Evolutionary conservation across 2,113 vertebrate species (phyloP), one percentile per base, ranked within the genome.

Genomic region (Misgurnus anguillicaudatus): DNA sequence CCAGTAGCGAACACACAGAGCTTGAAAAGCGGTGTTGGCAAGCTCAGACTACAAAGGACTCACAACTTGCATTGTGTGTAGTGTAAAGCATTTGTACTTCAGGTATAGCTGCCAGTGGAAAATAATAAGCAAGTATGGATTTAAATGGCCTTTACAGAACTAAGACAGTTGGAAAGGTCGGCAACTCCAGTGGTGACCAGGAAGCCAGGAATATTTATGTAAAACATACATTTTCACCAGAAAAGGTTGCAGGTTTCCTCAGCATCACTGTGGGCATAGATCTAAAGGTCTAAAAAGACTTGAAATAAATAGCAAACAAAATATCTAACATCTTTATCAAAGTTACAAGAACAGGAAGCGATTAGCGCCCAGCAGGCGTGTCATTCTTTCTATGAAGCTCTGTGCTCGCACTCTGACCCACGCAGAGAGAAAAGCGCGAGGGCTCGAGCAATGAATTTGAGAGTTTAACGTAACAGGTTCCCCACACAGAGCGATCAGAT

Each of bases 401-500:
- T 61, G 64, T 48, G 65, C 55, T 69, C 71, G 38, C 31, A 75
- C 74, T 62, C 64, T 62, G 64, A 75, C 63, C 72, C 71, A 80
- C 41, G 72, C 65, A 63, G 73, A 77, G 68, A 45, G 53, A 62
- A 77, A 83, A 80, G 67, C 42, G 42, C 55, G 42, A 45, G 24
- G 77, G 31, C 61, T 71, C 72, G 45, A 61, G 48, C 60, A 66
- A 65, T 48, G 41, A 66, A 60, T 62, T 69, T 70, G 24, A 9
- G 57, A 73, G 62, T 66, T 67, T 77, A 61, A 53, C 58, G 38
- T 55, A 58, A 77, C 31, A 61, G 82, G 41, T 57, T 47, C 24
- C 73, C 41, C 66, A 21, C 45, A 68, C 74, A 13, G 60, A 61
- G 71, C 8, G 57, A 78, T 78, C 69, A 74, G 79, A 81, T 75